Conservation (phyloP, 2,888 invertebrate species). For the Nephrotoma appendiculata region DNA sequence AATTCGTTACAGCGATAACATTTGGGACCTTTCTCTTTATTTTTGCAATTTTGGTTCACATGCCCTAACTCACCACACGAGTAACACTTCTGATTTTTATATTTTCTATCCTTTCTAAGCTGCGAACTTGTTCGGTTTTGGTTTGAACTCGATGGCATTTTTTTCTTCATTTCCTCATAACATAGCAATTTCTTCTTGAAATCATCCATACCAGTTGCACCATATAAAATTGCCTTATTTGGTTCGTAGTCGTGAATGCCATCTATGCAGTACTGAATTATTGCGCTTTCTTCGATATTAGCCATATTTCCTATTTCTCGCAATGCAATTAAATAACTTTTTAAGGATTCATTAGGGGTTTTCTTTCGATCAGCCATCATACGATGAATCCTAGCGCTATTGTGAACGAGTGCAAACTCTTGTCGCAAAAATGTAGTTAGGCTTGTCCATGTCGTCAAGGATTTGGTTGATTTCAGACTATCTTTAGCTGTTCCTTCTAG, state of each 20-base stretch:
- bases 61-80: neutral
- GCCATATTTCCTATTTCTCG: constrained; percentile 13
- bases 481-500: constrained; percentile 6
- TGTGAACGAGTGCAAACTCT: constrained; percentile 6
- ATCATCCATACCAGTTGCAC: constrained; percentile 9
- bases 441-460: constrained; percentile 5
- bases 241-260: constrained; percentile 16
- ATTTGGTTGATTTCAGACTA: constrained; percentile 5
- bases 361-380: constrained; percentile 4
- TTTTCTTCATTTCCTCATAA: constrained; percentile 2
- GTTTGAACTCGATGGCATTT: neutral
- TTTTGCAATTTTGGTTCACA: neutral
- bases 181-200: constrained; percentile 3
- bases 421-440: neutral
- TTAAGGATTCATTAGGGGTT: neutral
- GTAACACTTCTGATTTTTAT: neutral
- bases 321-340: constrained; percentile 7
- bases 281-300: neutral
- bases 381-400: constrained; percentile 6
- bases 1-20: neutral
- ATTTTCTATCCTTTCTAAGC: neutral
- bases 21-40: neutral
- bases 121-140: neutral
- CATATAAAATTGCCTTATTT: constrained; percentile 17
- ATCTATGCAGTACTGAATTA: constrained; percentile 20